These are phyloP conservation scores for Eubasilissa splendida DNA, from an alignment of 2,888 invertebrate species.

Conservation along the genomic window DNA sequence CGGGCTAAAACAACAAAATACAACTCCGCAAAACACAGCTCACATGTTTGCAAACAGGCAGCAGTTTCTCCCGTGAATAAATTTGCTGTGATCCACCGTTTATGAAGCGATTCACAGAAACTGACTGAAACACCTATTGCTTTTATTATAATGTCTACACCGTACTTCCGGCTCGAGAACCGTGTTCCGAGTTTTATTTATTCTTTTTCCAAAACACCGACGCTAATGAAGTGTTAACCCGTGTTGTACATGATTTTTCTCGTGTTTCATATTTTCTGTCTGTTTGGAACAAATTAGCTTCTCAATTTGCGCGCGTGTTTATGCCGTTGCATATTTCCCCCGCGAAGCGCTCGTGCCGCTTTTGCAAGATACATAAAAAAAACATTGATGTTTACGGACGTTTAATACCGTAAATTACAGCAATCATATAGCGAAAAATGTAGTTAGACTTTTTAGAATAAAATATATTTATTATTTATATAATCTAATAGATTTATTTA, in stretches of 20 bases:
- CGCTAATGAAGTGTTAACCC: conserved; percentile 55
- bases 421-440: too few species aligned
- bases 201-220: conserved; percentile 37
- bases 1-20: conserved; percentile 15
- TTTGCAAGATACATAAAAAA: too few species aligned
- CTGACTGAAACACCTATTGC: conserved; percentile 17
- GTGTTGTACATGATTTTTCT: conserved; percentile 48
- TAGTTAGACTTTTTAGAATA: too few species aligned
- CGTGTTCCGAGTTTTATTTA: conserved; percentile 23
- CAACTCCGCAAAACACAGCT: conserved; percentile 8
- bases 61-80: conserved; percentile 25
- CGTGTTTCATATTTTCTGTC: conserved; percentile 40
- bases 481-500: too few species aligned
- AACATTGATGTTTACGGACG: too few species aligned
- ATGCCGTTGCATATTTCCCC: neutral
- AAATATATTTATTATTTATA: too few species aligned
- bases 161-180: conserved; percentile 10
- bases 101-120: conserved; percentile 37
- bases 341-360: neutral
- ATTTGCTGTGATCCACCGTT: conserved; percentile 35
- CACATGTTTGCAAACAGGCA: conserved; percentile 2
- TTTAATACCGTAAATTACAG: neutral
- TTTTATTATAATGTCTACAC: conserved; percentile 39
- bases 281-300: conserved; percentile 29
- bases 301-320: neutral